Evolutionary conservation across 2,113 vertebrate species (phyloP), one percentile per base, ranked within the genome.

Genomic region (Proteles cristata): DNA sequence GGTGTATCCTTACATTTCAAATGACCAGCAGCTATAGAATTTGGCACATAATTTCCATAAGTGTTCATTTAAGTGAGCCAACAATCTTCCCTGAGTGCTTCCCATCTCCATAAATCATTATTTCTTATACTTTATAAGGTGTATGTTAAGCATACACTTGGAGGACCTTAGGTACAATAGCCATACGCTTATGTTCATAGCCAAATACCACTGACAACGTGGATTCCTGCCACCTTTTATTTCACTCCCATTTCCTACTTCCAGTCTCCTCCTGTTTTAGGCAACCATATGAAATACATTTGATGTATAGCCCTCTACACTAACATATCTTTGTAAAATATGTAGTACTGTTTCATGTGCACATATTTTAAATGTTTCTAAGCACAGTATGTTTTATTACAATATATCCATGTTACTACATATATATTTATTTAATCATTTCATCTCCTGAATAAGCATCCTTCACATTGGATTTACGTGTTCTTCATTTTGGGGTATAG

Each of bases 361-460:
- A 58, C 0, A 14, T 79, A 50, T 73, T 90, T 87, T 92, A 96
- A 89, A 65, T 81, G 23, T 97, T 68, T 69, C 35, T 66, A 90
- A 93, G 11, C 17, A 65, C 11, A 53, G 58, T 73, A 28, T 33
- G 23, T 76, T 69, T 55, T 65, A 88, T 88, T 26, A 43, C 4
- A 86, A 35, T 9, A 21, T 15, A 50, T 50, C 3, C 3, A 9
- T 55, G 12, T 65, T 87, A 4, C 11, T 53, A 53, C n/a, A 17
- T 81, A 15, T 65, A 23, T 17, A 66, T 96, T 93, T 88, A 71
- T 45, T 71, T 89, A 10, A 74, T 87, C 35, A 53, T 82, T 88
- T 69, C 31, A 63, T 82, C 35, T 3, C 16, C 21, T 73, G 3
- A 5, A n/a, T 31, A 61, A 90, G 14, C 7, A 66, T 69, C 65